Conservation (phyloP, 1,140 invertebrate genomes). For the Drosophila busckii region DNA sequence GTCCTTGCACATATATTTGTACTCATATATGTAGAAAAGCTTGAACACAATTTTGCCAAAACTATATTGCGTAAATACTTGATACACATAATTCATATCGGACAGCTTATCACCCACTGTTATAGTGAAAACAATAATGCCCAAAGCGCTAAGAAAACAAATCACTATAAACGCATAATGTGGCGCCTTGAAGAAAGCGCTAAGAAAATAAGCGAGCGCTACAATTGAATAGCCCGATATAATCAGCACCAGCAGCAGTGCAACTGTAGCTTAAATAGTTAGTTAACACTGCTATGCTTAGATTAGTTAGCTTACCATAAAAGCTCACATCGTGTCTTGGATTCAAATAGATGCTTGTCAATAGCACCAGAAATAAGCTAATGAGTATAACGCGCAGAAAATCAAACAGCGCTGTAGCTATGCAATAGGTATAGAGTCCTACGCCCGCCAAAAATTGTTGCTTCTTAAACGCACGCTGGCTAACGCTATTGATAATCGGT, state of each 20-base stretch:
- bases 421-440: not conserved
- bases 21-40: slow-evolving; percentile 24
- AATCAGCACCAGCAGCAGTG: slow-evolving; percentile 3
- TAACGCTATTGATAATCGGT: slow-evolving; percentile 1
- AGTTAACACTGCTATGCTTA: not conserved
- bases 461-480: slow-evolving; percentile 27
- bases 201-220: slow-evolving; percentile 19
- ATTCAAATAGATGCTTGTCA: slow-evolving; percentile 9
- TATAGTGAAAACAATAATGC: slow-evolving; percentile 23
- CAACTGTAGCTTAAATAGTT: not conserved
- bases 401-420: not conserved
- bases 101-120: not conserved
- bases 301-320: slow-evolving; percentile 6
- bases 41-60: slow-evolving; percentile 27
- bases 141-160: not conserved
- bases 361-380: not conserved
- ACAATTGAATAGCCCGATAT: slow-evolving; percentile 14
- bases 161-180: slow-evolving; percentile 9
- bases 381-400: not conserved
- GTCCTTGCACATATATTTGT: slow-evolving; percentile 25
- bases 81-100: not conserved
- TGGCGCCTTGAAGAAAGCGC: not conserved
- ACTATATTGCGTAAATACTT: slow-evolving; percentile 10
- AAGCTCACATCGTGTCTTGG: slow-evolving; percentile 20
- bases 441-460: slow-evolving; percentile 42